Base-by-base conservation (phyloP, 2,888 invertebrate species). In the Eueremaeus valkanovi region DNA sequence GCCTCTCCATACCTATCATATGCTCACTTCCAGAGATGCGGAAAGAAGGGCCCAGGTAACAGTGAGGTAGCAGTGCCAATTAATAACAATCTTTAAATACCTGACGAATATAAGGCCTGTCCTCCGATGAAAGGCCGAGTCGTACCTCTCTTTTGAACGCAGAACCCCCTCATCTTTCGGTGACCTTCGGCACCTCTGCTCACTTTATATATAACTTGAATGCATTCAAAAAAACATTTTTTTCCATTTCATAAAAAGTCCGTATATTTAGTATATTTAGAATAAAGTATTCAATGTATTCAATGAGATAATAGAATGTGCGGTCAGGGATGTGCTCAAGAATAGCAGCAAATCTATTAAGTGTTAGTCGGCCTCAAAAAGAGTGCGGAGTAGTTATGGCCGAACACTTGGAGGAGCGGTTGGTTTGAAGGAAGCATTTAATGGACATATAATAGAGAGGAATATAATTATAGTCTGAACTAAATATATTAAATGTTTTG, bases 401-500 rank as follows among this genome's bases (percentile, higher is more conserved):
- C 11, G 24, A 21, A 1, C n/a, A 49, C 21, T 31, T 16, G 31
- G 18, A 42, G 72, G 42, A 45, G 40, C 40, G 49, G 70, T 24
- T 40, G 0, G 27, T 40, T 29, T 58, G n/a, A 33, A 63, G 63
- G 63, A 63, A 63, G 63, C 63, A 63, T n/a, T 63, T 63, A 63
- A 63, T 63, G n/a, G 63, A 33, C 33, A 63, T 33, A 63, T n/a
- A 63, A 63, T 63, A 33, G 31, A 63, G 29, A 63, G 58, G 16
- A n/a, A 63, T 9, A 63, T 63, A 63, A 63, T 63, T 63, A 63
- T 36, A 33, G 63, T 5, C 33, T 63, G 33, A 63, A 63, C n/a
- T 63, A 29, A 63, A 33, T 45, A 16, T 63, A 33, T 33, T 63
- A 63, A 63, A 63, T 63, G 63, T 63, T 63, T 63, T 63, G 63